Evolutionary conservation across 2,888 invertebrate genomes (phyloP).

Genomic region (Eurytoma adleriae): DNA sequence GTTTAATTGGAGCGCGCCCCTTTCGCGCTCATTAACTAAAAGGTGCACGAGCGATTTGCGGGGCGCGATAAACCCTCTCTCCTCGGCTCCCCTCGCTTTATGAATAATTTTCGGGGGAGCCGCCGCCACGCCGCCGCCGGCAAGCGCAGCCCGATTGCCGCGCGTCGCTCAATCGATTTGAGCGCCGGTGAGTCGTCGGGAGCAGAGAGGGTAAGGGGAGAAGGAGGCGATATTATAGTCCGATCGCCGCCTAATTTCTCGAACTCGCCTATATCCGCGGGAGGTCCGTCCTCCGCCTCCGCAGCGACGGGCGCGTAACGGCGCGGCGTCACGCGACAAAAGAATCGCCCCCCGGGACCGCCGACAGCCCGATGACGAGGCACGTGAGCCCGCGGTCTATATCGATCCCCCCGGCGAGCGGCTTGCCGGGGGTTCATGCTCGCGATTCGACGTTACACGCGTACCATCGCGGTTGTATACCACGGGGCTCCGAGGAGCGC

Average conservation of each 20-base stretch:
- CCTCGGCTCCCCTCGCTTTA: slow-evolving; percentile 18
- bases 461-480: no score
- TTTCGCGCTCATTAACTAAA: slow-evolving; percentile 42
- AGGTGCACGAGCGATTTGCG: slow-evolving; percentile 31
- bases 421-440: no score
- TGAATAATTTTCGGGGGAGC: slow-evolving; percentile 39
- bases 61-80: slow-evolving; percentile 38
- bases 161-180: slow-evolving; percentile 42
- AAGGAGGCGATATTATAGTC: neutral
- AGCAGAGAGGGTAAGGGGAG: neutral
- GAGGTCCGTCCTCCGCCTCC: neutral
- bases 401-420: slow-evolving; percentile 52
- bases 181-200: neutral
- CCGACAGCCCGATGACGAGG: slow-evolving; percentile 22
- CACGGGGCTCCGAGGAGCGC: no score
- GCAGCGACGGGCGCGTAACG: slow-evolving; percentile 61
- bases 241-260: slow-evolving; percentile 21
- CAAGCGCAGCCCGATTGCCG: slow-evolving; percentile 11
- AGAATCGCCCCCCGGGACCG: slow-evolving; percentile 66
- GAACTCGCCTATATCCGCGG: neutral
- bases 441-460: no score
- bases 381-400: slow-evolving; percentile 20
- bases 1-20: neutral
- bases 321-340: slow-evolving; percentile 69
- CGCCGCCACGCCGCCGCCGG: neutral